These are phyloP conservation scores for Uloborus diversus DNA, from an alignment of 1,140 invertebrate genomes.

Conservation along the genomic window DNA sequence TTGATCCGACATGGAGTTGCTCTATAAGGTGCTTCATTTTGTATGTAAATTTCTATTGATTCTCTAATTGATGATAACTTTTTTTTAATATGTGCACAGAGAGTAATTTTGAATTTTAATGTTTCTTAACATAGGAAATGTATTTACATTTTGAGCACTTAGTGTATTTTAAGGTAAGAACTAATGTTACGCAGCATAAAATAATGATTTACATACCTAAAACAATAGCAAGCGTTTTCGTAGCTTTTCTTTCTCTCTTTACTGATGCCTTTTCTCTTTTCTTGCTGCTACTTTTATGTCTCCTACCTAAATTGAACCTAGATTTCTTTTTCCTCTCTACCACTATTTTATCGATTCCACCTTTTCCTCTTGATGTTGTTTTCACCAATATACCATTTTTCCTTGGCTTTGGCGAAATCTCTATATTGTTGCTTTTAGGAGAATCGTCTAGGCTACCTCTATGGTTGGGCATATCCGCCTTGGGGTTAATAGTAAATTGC, in stretches of 20 bases:
- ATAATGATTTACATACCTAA: conserved; percentile 77
- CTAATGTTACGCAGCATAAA: too few species aligned
- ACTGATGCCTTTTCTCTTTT: conserved; percentile 94
- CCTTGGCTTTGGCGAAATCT: neutral
- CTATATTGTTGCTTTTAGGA: neutral
- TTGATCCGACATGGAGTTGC: too few species aligned
- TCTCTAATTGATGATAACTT: too few species aligned
- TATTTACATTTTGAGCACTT: too few species aligned
- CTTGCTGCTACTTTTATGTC: conserved; percentile 85
- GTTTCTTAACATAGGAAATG: too few species aligned
- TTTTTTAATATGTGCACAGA: too few species aligned
- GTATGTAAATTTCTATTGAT: too few species aligned
- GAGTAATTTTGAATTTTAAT: too few species aligned
- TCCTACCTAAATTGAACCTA: conserved; percentile 59
- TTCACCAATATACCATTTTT: conserved; percentile 18
- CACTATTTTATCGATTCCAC: neutral
- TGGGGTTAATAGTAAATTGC: neutral
- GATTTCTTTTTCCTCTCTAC: conserved; percentile 58
- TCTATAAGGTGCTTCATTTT: too few species aligned
- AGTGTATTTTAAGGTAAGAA: too few species aligned
- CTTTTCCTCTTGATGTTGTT: neutral
- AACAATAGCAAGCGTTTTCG: conserved; percentile 98
- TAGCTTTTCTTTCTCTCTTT: conserved; percentile 97
- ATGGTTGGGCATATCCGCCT: neutral
- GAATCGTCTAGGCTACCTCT: neutral